Conservation (phyloP, 2,113 vertebrate genomes). For the Gymnocephalus cernua region DNA sequence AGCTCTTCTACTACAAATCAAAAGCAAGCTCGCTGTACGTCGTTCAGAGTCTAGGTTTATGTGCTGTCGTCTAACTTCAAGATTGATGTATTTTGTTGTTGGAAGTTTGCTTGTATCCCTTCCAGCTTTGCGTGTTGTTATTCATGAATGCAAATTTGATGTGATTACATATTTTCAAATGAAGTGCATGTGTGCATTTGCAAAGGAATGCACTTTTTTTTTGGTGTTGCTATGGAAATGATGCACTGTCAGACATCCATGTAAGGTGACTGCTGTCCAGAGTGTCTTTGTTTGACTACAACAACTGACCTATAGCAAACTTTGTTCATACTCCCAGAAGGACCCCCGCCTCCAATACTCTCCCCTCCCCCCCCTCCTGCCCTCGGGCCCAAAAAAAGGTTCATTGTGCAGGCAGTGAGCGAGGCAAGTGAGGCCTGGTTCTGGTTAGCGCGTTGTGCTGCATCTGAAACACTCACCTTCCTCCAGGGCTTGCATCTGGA, state of each 20-base stretch:
- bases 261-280: slow-evolving; percentile 58
- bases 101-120: slow-evolving; percentile 59
- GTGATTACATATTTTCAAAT: slow-evolving; percentile 72
- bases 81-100: slow-evolving; percentile 67
- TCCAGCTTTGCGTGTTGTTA: slow-evolving; percentile 72
- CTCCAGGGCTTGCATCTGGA: slow-evolving; percentile 87
- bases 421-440: slow-evolving; percentile 76
- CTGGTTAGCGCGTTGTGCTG: slow-evolving; percentile 80
- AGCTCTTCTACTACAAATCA: slow-evolving; percentile 62
- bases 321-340: slow-evolving; percentile 74
- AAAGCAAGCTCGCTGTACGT: slow-evolving; percentile 45
- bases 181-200: slow-evolving; percentile 59
- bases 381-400: slow-evolving; percentile 78
- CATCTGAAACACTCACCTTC: slow-evolving; percentile 83
- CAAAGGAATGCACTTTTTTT: slow-evolving; percentile 51
- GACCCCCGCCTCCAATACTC: slow-evolving; percentile 48
- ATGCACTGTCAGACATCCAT: slow-evolving; percentile 34
- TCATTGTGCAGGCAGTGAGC: slow-evolving; percentile 82
- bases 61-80: slow-evolving; percentile 43
- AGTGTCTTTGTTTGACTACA: slow-evolving; percentile 47
- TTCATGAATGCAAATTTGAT: slow-evolving; percentile 74
- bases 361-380: slow-evolving; percentile 61
- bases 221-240: slow-evolving; percentile 46
- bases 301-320: slow-evolving; percentile 65
- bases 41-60: slow-evolving; percentile 50